Conservation (phyloP, 2,113 vertebrate species). For the Psilopogon haemacephalus region DNA sequence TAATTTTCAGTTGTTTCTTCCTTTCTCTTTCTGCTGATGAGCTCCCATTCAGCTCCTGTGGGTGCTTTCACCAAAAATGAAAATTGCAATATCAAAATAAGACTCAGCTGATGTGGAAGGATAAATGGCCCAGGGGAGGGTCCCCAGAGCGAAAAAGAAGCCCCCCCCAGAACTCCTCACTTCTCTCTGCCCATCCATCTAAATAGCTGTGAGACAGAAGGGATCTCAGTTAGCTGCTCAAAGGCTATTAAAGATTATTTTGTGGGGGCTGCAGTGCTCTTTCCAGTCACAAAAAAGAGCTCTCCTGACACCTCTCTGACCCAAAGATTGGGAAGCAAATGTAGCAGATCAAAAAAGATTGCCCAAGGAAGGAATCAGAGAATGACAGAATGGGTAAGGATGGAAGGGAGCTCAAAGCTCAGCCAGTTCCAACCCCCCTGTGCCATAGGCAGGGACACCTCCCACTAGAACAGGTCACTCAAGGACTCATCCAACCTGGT, state of each 20-base stretch:
- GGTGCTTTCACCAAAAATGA: constrained; percentile 13
- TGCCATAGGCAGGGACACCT: no score
- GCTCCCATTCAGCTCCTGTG: not conserved
- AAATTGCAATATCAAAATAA: constrained; percentile 42
- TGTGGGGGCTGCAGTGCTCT: not conserved
- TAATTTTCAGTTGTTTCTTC: not conserved
- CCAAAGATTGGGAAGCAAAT: not conserved
- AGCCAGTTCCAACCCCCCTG: no score
- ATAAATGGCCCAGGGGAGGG: not conserved
- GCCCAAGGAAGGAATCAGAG: not conserved
- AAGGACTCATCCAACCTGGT: no score
- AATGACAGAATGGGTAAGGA: no score
- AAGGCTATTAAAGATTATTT: not conserved
- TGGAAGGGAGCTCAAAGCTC: no score
- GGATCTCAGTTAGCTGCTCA: not conserved
- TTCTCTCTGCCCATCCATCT: constrained; percentile 13
- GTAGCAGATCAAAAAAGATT: not conserved
- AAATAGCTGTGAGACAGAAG: not conserved
- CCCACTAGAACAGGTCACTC: no score
- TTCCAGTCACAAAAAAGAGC: not conserved
- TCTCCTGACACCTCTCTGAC: not conserved
- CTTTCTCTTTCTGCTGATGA: constrained; percentile 31
- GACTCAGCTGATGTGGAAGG: not conserved
- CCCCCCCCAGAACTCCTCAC: not conserved
- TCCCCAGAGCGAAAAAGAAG: not conserved